phyloP scores from a whole-genome alignment of 2,797 vertebrate genomes.

The Coregonus suidteri region DNA sequence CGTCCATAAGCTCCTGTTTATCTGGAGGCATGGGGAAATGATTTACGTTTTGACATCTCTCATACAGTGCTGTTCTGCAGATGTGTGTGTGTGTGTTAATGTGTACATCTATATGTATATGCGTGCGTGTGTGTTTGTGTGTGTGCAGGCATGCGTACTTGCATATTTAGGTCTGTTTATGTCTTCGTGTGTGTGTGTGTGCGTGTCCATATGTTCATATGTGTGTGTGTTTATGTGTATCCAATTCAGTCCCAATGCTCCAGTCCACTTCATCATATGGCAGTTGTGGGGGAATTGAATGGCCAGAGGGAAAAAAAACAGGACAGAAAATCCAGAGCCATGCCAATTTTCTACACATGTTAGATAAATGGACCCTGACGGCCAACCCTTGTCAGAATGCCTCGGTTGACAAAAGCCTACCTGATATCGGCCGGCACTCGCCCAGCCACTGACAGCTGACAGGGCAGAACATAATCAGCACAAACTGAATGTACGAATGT shows the following conservation, averaged over 20 bases:
- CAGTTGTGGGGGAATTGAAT: neutral
- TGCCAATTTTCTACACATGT: neutral
- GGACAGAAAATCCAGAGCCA: neutral
- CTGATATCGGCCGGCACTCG: conserved; percentile 16
- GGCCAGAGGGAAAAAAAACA: neutral
- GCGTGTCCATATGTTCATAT: neutral
- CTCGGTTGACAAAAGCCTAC: conserved; percentile 13
- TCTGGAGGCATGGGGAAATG: conserved; percentile 9
- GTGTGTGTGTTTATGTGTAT: neutral
- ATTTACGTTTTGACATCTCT: conserved; percentile 27
- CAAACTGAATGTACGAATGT: conserved; percentile 11
- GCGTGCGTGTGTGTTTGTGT: neutral
- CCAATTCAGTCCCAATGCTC: neutral
- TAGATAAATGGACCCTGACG: neutral
- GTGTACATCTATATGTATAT: neutral
- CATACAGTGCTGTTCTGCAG: neutral
- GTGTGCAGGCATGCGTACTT: neutral
- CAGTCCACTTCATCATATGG: neutral
- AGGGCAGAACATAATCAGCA: conserved; percentile 40
- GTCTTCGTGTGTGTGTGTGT: neutral
- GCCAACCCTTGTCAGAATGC: neutral
- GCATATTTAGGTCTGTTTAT: neutral
- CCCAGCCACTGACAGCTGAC: conserved; percentile 39
- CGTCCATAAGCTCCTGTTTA: conserved; percentile 20
- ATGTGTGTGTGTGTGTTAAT: neutral